phyloP scores from a whole-genome alignment of 2,797 vertebrate species.

The Eurystomus glaucurus region DNA sequence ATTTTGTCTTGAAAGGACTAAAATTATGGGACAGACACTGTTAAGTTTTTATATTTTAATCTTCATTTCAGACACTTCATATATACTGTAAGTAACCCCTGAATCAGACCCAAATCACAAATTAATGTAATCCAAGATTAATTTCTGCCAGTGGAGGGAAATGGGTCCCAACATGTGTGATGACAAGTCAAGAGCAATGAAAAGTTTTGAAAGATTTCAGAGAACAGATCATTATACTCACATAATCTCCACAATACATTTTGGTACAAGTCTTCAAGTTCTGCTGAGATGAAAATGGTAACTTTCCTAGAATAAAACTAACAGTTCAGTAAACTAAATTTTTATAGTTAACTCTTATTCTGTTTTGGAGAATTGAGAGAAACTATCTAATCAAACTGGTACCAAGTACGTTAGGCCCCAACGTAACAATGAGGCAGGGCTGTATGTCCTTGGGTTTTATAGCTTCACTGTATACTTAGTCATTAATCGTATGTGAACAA shows the following conservation, averaged over 20 bases:
- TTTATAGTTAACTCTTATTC: neutral
- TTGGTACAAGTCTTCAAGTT: conserved; percentile 17
- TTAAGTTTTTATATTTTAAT: neutral
- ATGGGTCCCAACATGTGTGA: neutral
- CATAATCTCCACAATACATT: conserved; percentile 81
- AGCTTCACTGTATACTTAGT: conserved; percentile 50
- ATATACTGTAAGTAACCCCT: neutral
- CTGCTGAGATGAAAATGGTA: neutral
- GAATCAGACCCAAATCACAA: neutral
- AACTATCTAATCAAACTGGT: neutral
- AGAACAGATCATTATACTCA: conserved; percentile 75
- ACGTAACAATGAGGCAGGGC: conserved; percentile 32
- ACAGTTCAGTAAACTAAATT: neutral
- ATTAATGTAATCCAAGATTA: neutral
- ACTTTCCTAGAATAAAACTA: neutral
- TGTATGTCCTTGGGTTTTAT: neutral
- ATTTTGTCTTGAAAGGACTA: neutral
- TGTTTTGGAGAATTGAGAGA: neutral
- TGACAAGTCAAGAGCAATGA: neutral
- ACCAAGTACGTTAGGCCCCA: neutral
- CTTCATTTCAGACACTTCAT: neutral
- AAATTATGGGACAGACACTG: neutral
- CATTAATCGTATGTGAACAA: conserved; percentile 73
- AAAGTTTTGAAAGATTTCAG: conserved; percentile 2
- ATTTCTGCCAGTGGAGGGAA: neutral